Evolutionary conservation across 2,888 invertebrate genomes (phyloP), one percentile per base, ranked within the genome.

Genomic region (Stratiomys singularior): DNA sequence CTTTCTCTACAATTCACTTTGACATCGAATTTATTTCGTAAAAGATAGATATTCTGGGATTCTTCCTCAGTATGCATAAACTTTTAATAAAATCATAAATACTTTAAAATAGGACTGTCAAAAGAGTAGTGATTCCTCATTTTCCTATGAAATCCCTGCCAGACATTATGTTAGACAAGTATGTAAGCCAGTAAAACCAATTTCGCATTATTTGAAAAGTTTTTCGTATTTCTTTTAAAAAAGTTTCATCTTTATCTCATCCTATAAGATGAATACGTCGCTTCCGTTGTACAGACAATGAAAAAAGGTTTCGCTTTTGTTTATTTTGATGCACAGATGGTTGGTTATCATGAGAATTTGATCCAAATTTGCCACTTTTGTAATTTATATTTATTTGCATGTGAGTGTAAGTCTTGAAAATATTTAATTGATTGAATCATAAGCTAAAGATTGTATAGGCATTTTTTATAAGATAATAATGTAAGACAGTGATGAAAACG

Each of bases 181-280:
- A 30, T 58, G 52, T 23, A 74, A 74, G 69, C 58, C 74, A 74
- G 74, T 37, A 74, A 37, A 58, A 74, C 74, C 74, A 74, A 74
- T 58, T 74, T 74, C 58, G 60, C 58, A 58, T 74, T 74, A 74
- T 74, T 74, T 74, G 74, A 74, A 74, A 74, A 74, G 74, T 74
- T 74, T 74, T 74, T 37, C 21, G n/a, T 58, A 60, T 69, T 69
- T 46, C 69, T 47, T 47, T 3, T 5, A 37, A 44, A 47, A 69
- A 69, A 69, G 69, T 69, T 69, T 46, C 47, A 18, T 69, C 47
- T 69, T 69, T 1, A 15, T 15, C 18, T 18, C 15, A 52, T 52
- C 52, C 18, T 52, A 5, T 37, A 37, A 9, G 37, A 9, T 37
- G 37, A 9, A 37, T 37, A 37, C 5, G 37, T 5, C 9, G 9